Base-by-base conservation (phyloP, 2,797 vertebrate genomes). In the Balearica regulorum region DNA sequence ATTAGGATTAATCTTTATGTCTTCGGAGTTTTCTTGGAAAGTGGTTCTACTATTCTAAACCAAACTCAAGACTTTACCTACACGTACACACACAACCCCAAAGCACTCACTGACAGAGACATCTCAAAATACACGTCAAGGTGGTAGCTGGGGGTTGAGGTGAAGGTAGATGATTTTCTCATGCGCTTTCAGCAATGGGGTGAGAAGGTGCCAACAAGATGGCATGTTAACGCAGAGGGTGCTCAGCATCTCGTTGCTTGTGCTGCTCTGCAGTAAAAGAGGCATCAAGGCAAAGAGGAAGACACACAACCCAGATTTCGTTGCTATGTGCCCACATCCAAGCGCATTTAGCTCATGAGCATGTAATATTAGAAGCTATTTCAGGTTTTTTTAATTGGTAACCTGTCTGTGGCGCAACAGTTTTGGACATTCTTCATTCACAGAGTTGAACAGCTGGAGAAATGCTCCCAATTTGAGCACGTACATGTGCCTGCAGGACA, bases 191-290 rank as follows among this genome's bases (percentile, higher is more conserved):
- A 35, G 55, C 10, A 0, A 17, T 3, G 13, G 19, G 28, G 15
- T 43, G 53, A n/a, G 37, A 55, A 82, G 76, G 54, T n/a, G 44
- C 43, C 76, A 54, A 16, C 0, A 1, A 16, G 13, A 35, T 9
- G 37, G 37, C 29, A 37, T 0, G 3, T 25, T n/a, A 81, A 81
- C 16, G 21, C 0, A 1, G 51, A 24, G 6, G 46, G n/a, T 77
- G 16, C 70, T 68, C 60, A 53, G 41, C 6, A 6, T 16, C 37
- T 62, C 29, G 1, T 13, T 12, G 17, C 33, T 51, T 14, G 8
- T 39, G 60, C 60, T 16, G 13, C 51, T 55, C 16, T 15, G 2
- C 5, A 12, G 44, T 43, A 57, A 51, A 68, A 61, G 26, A 9
- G 25, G 43, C 22, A 58, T 6, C 62, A 26, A 28, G 48, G 55